A percentile compares a stretch with the other conserved stretches of the same genome.
Conservation (phyloP, 1,140 invertebrate species). For the Ostrea edulis region DNA sequence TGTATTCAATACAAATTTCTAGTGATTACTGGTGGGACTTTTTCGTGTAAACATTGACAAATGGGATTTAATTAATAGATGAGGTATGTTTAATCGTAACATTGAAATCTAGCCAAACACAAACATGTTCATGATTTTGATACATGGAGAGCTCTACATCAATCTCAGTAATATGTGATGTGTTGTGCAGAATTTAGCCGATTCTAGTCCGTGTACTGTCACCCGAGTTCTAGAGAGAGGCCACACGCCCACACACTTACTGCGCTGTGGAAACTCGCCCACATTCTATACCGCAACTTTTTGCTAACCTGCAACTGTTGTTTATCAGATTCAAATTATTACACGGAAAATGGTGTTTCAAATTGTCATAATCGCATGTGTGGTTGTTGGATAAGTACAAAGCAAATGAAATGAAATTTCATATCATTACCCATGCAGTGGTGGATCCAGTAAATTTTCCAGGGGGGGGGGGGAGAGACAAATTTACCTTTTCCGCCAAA, state of each 20-base stretch:
- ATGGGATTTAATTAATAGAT: neutral
- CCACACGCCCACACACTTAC: neutral
- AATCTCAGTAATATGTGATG: neutral
- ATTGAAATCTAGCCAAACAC: neutral
- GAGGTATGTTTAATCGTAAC: neutral
- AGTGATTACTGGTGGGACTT: neutral
- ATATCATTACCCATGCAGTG: too few species aligned
- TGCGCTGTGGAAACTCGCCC: neutral
- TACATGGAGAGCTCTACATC: neutral
- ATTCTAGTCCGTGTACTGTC: neutral
- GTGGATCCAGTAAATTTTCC: too few species aligned
- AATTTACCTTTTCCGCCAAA: too few species aligned
- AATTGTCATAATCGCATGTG: too few species aligned
- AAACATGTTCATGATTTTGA: neutral
- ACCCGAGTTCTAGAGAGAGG: neutral
- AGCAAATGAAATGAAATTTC: too few species aligned
- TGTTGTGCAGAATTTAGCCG: neutral
- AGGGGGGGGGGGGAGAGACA: too few species aligned
- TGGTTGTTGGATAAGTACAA: too few species aligned
- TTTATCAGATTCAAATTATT: neutral
- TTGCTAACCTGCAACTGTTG: slow-evolving; percentile 27
- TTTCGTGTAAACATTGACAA: neutral
- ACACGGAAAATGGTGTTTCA: too few species aligned
- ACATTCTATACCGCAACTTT: slow-evolving; percentile 19
- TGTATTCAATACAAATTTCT: neutral